Percentiles rank a stretch among this genome's conserved stretches.
Evolutionary conservation across 2,797 vertebrate genomes (phyloP).

Genomic region (Rhabdomys pumilio): DNA sequence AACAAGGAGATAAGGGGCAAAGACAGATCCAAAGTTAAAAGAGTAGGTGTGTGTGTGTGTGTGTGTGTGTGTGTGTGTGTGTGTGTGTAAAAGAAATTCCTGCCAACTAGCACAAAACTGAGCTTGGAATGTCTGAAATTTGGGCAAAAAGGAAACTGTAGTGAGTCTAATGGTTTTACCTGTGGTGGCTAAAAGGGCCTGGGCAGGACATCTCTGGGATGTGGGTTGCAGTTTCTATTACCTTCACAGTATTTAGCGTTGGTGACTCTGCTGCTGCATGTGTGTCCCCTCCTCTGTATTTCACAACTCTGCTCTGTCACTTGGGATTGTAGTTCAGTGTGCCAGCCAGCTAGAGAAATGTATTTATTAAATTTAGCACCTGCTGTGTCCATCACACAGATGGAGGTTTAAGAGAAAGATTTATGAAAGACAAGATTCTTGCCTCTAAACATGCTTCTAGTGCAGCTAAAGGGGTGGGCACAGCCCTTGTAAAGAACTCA

Average conservation of each 20-base stretch:
- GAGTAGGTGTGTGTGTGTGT: not conserved
- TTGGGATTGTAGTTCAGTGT: conserved; percentile 58
- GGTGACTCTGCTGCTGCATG: conserved; percentile 11
- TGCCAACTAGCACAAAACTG: conserved; percentile 15
- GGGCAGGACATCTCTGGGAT: not conserved
- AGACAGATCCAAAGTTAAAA: not conserved
- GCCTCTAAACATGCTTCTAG: conserved; percentile 33
- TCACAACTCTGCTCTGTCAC: conserved; percentile 48
- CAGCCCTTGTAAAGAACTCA: not conserved
- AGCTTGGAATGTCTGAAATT: conserved; percentile 27
- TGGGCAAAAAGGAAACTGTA: conserved; percentile 1
- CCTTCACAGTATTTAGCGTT: conserved; percentile 26
- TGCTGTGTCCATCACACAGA: conserved; percentile 8
- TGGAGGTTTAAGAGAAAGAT: not conserved
- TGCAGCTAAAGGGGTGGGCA: conserved; percentile 4
- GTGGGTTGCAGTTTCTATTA: not conserved
- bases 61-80: not conserved
- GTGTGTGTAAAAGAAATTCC: not conserved
- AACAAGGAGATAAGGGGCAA: conserved; percentile 7
- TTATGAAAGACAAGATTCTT: conserved; percentile 55
- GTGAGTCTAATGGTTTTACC: not conserved
- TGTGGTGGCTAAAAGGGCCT: not conserved
- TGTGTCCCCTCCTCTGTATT: not conserved
- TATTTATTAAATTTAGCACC: conserved; percentile 66
- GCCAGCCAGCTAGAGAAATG: not conserved